Base-by-base conservation (phyloP, 2,888 invertebrate genomes). In the Endomychus coccineus region DNA sequence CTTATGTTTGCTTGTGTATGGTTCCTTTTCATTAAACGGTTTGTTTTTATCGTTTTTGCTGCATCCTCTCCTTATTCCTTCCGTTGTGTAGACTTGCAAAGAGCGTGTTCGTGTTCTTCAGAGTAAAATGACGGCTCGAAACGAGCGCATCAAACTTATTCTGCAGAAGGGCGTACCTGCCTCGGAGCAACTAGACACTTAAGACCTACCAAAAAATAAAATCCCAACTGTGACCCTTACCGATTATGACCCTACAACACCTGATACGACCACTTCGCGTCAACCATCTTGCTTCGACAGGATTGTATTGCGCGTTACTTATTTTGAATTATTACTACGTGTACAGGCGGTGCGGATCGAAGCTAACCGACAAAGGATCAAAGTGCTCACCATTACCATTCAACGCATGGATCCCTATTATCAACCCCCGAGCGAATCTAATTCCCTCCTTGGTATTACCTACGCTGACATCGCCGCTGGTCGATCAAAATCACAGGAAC, bases 151-250 rank as follows among this genome's bases (percentile, higher is more conserved):
- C 62, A 90, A 89, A 69, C 73, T 87, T 56, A 73, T 91, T 60
- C 76, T 84, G 66, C 85, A 88, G 73, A 82, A 87, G 64, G 90
- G 88, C 70, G 80, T 79, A 56, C 89, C 90, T 54, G 85, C 86
- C 69, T 74, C 78, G 63, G 83, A 83, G 58, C 76, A 79, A 62
- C 74, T 81, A 64, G 83, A 82, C 67, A 76, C 77, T 61, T 82
- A 46, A 29, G 38, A 45, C 42, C 34, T 42, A 42, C 39, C 17
- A 32, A 45, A 19, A n/a, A 44, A 50, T 44, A 33, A 38, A 45
- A 46, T 52, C 21, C 52, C 27, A 24, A 28, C n/a, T n/a, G n/a
- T n/a, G n/a, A n/a, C 21, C 34, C 17, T 10, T 17, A 37, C 48
- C 40, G 43, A 45, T 38, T 39, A 29, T 36, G 45, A 44, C 46